Evolutionary conservation across 2,797 vertebrate species (phyloP).

Genomic region (Manis pentadactyla): DNA sequence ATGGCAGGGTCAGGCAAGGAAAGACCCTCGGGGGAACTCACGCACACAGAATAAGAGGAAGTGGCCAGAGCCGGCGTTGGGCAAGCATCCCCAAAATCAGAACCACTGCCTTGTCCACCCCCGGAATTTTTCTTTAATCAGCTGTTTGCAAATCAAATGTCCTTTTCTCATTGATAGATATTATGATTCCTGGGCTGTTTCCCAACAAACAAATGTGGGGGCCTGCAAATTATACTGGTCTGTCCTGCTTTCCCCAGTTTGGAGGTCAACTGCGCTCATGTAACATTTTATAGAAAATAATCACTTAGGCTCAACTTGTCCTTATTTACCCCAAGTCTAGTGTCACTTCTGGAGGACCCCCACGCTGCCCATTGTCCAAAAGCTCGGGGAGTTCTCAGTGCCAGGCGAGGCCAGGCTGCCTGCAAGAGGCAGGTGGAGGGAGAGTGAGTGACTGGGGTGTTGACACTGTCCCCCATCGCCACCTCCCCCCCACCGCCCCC

Average conservation of each 20-base stretch:
- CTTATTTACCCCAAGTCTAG: neutral
- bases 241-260: too few relatives aligned
- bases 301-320: neutral
- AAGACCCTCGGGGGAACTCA: neutral
- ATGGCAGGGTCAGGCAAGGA: neutral
- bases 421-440: neutral
- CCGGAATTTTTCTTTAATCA: too few relatives aligned
- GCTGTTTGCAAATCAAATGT: neutral
- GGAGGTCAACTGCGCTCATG: neutral
- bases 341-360: neutral
- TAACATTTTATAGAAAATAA: neutral
- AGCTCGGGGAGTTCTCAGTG: neutral
- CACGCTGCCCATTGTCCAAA: neutral
- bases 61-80: neutral
- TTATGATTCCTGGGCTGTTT: too few relatives aligned
- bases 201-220: neutral
- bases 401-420: neutral
- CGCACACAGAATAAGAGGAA: neutral
- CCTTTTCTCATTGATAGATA: neutral
- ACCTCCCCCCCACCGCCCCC: fast-evolving
- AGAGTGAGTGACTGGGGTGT: too few relatives aligned
- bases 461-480: too few relatives aligned
- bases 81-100: neutral
- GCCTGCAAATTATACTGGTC: neutral
- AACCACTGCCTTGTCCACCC: neutral